Percentiles rank a stretch among this genome's conserved stretches.
Conservation (phyloP, 2,113 vertebrate species). For the Paedocypris sp. region DNA sequence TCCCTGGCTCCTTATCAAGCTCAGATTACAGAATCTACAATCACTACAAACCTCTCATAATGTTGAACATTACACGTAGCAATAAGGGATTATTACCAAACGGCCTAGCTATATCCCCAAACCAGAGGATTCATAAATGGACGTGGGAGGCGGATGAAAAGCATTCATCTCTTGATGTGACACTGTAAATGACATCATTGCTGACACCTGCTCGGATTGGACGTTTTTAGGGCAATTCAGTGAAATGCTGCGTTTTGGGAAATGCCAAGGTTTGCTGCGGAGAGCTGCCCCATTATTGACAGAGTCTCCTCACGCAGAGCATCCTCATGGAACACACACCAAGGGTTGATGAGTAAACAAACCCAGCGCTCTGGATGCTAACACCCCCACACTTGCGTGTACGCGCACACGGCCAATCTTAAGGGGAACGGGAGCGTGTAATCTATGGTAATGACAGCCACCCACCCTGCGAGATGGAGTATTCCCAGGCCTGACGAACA, state of each 20-base stretch:
- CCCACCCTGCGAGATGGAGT: conserved; percentile 19
- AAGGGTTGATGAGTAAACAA: conserved; percentile 8
- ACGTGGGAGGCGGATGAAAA: background rate
- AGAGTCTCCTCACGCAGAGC: background rate
- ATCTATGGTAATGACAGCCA: conserved; percentile 34
- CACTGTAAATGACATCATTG: background rate
- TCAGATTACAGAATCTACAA: no score
- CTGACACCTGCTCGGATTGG: conserved; percentile 9
- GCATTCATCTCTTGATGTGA: background rate
- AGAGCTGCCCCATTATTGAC: conserved; percentile 11
- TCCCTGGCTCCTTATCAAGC: no score
- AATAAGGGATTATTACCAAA: no score
- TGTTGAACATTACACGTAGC: no score
- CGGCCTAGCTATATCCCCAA: no score
- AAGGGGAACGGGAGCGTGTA: conserved; percentile 15
- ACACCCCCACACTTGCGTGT: conserved; percentile 8
- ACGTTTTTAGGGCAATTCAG: background rate
- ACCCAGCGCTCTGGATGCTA: conserved; percentile 14
- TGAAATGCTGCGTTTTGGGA: background rate
- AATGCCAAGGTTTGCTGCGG: background rate
- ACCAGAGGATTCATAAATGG: no score
- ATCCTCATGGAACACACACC: conserved; percentile 6
- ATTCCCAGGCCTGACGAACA: conserved; percentile 29
- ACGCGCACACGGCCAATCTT: conserved; percentile 4
- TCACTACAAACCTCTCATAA: no score